Base-by-base conservation (phyloP, 2,113 vertebrate genomes). In the Alethe castanea region DNA sequence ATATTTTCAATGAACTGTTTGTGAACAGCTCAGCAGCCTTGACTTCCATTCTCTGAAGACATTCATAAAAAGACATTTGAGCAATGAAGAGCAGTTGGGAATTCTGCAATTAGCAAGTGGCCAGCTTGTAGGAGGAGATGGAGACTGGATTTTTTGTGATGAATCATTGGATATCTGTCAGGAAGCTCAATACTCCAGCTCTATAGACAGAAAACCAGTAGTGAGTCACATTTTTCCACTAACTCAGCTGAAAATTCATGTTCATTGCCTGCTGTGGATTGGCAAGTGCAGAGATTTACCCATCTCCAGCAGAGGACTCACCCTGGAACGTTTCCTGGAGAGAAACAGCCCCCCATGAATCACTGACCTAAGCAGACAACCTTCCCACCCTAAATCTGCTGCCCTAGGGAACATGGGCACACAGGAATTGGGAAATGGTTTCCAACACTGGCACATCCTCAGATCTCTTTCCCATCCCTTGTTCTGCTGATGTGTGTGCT, bases 201-300 rank as follows among this genome's bases (percentile, higher is more conserved):
- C 73, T 78, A 44, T 31, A 95, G 95, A 95, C 93, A 97, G 92
- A 97, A 97, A 94, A 80, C 95, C 96, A 96, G 95, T 64, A 83
- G 86, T 82, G 95, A 97, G 88, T 96, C 92, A 96, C 84, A 48
- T 94, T 96, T 86, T 89, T 94, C 86, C 92, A 52, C 92, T 77
- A 94, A 96, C 92, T 94, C 90, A 97, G 95, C 90, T 77, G 62
- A 89, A 86, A 92, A 74, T 25, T 38, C 5, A 0, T 87, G 77
- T 82, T 69, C 44, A 31, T 61, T 91, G 64, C 33, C 44, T n/a
- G 45, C 36, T 84, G 79, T 2, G 10, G 56, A 72, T 86, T 86
- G 72, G 64, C 86, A 83, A 6, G 26, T 26, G 72, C 57, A 90
- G 72, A 94, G 82, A 90, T 95, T 92, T 88, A 78, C 65, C 66